phyloP scores from a whole-genome alignment of 2,797 vertebrate genomes.

The Oreonectes daqikongensis region DNA sequence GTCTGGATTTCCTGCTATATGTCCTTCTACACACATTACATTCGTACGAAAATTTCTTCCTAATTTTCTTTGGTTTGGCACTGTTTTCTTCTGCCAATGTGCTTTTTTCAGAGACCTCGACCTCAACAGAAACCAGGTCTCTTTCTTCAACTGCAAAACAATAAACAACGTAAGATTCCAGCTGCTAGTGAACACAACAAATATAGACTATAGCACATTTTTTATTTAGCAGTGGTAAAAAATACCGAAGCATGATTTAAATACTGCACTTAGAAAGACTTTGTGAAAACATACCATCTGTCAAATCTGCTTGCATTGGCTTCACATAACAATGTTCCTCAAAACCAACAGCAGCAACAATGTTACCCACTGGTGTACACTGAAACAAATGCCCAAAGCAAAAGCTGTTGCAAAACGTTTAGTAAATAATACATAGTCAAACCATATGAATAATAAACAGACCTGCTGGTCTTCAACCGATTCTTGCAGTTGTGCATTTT shows the following conservation, averaged over 20 bases:
- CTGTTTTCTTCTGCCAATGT: slow-evolving; percentile 17
- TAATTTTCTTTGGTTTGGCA: neutral
- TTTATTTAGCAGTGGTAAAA: neutral
- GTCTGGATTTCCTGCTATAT: slow-evolving; percentile 25
- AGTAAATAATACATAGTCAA: neutral
- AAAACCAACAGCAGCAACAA: neutral
- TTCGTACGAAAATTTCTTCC: neutral
- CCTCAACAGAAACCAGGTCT: neutral
- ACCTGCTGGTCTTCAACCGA: slow-evolving; percentile 6
- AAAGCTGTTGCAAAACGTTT: neutral
- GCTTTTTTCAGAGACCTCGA: neutral
- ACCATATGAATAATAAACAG: neutral
- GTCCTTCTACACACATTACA: slow-evolving; percentile 44
- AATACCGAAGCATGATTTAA: neutral
- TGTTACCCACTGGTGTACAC: neutral
- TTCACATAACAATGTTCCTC: neutral
- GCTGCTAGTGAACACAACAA: too few relatives aligned
- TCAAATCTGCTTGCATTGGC: neutral
- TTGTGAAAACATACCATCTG: neutral
- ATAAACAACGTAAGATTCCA: neutral
- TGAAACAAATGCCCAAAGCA: neutral
- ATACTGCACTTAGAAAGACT: neutral
- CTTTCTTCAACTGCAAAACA: slow-evolving; percentile 26
- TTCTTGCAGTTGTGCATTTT: slow-evolving; percentile 11
- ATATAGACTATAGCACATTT: neutral